Conservation (phyloP, 2,888 invertebrate genomes). For the Melinaea marsaeus region DNA sequence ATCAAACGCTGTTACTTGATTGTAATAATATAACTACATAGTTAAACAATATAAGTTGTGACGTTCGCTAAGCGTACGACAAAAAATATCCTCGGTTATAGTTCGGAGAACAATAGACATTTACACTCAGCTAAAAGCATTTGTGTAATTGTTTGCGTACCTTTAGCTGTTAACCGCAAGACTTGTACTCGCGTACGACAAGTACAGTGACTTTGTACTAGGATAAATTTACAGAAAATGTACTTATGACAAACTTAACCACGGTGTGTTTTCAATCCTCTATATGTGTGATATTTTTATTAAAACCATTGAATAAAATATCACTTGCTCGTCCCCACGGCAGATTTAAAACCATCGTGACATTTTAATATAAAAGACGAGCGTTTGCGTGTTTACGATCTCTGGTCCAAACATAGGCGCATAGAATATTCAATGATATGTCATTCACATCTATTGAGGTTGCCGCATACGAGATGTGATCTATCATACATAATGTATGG, state of each 20-base stretch:
- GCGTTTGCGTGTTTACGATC: conserved; percentile 71
- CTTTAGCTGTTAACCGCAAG: conserved; percentile 45
- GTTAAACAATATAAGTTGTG: too few relatives aligned
- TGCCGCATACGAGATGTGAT: conserved; percentile 68
- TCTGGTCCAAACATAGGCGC: conserved; percentile 64
- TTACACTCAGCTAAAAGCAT: conserved; percentile 53
- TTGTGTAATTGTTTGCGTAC: conserved; percentile 56
- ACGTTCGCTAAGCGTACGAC: background rate
- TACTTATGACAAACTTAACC: too few relatives aligned
- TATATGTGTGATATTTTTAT: background rate
- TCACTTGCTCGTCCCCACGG: conserved; percentile 9
- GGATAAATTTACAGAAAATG: too few relatives aligned
- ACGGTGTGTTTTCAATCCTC: too few relatives aligned
- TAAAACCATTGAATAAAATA: background rate
- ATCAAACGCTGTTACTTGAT: background rate
- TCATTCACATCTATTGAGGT: conserved; percentile 74
- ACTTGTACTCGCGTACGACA: conserved; percentile 25
- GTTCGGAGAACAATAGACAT: conserved; percentile 53
- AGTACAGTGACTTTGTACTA: too few relatives aligned
- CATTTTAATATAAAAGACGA: conserved; percentile 59
- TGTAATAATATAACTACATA: too few relatives aligned
- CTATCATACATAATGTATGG: conserved; percentile 65
- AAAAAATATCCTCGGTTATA: conserved; percentile 18
- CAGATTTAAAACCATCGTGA: conserved; percentile 29
- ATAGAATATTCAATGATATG: conserved; percentile 75